A percentile compares a stretch with the other conserved stretches of the same genome.
Evolutionary conservation across 1,140 invertebrate genomes (phyloP).

Genomic region (Diachasmimorpha longicaudata): DNA sequence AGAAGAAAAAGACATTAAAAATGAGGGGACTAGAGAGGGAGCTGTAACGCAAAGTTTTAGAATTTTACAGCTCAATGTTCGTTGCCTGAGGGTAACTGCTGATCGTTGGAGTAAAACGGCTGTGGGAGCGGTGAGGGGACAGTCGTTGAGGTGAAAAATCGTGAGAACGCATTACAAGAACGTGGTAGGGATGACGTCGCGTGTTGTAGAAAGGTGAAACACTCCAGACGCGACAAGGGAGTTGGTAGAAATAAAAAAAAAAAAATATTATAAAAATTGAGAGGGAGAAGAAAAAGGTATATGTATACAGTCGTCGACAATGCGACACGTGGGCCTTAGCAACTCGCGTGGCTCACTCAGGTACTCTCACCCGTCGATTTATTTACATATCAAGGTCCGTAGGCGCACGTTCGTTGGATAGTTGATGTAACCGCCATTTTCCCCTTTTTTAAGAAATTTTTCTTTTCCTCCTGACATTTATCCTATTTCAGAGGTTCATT

Average conservation of each 20-base stretch:
- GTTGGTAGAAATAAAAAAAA: background rate
- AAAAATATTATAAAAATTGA: too few relatives aligned
- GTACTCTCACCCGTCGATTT: conserved; percentile 18
- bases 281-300: background rate
- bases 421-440: background rate
- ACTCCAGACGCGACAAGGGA: conserved; percentile 17
- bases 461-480: too few relatives aligned
- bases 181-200: background rate
- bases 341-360: conserved; percentile 22
- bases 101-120: conserved; percentile 13
- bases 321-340: conserved; percentile 24
- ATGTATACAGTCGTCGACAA: conserved; percentile 1
- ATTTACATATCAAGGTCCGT: conserved; percentile 28
- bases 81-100: conserved; percentile 16
- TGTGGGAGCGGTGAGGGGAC: background rate
- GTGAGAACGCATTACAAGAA: conserved; percentile 17
- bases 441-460: too few relatives aligned
- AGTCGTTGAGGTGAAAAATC: conserved; percentile 12
- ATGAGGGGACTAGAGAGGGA: background rate
- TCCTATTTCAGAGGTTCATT: too few relatives aligned
- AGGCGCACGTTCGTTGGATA: background rate
- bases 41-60: background rate
- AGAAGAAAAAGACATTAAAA: background rate
- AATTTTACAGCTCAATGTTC: conserved; percentile 22
- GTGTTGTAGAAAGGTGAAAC: conserved; percentile 13